phyloP scores from a whole-genome alignment of 2,888 invertebrate species.

The Trichopria drosophilae region DNA sequence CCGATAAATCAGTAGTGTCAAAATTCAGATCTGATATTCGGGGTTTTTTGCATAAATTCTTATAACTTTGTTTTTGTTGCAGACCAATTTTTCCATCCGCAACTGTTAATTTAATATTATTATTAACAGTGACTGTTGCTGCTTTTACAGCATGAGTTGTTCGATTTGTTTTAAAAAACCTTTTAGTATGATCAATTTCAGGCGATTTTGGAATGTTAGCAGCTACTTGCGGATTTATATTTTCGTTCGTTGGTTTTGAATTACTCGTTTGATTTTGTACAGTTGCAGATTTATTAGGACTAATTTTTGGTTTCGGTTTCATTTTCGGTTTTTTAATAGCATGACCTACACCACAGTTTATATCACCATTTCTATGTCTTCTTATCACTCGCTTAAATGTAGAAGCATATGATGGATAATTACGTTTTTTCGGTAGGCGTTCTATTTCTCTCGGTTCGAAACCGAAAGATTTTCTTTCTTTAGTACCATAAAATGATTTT shows the following conservation, averaged over 20 bases:
- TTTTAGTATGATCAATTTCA: constrained; percentile 47
- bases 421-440: constrained; percentile 27
- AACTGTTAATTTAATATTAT: constrained; percentile 55
- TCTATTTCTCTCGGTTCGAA: constrained; percentile 18
- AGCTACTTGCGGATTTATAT: constrained; percentile 30
- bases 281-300: constrained; percentile 13
- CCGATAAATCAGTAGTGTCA: constrained; percentile 53
- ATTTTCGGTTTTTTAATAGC: constrained; percentile 67
- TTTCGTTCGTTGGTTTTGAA: constrained; percentile 15
- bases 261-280: too few species aligned
- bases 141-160: constrained; percentile 40
- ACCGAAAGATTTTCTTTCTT: constrained; percentile 18
- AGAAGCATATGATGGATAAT: constrained; percentile 20
- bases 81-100: constrained; percentile 49
- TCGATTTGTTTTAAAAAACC: constrained; percentile 59
- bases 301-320: constrained; percentile 47
- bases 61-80: constrained; percentile 26
- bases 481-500: constrained; percentile 47
- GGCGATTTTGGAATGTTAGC: constrained; percentile 20
- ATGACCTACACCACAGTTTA: constrained; percentile 70
- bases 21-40: constrained; percentile 41
- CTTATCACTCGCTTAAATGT: constrained; percentile 47
- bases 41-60: constrained; percentile 34
- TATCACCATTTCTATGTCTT: constrained; percentile 61
- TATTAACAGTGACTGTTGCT: constrained; percentile 54